Base-by-base conservation (phyloP, 2,888 invertebrate genomes). In the Cryptophagus acutangulus region DNA sequence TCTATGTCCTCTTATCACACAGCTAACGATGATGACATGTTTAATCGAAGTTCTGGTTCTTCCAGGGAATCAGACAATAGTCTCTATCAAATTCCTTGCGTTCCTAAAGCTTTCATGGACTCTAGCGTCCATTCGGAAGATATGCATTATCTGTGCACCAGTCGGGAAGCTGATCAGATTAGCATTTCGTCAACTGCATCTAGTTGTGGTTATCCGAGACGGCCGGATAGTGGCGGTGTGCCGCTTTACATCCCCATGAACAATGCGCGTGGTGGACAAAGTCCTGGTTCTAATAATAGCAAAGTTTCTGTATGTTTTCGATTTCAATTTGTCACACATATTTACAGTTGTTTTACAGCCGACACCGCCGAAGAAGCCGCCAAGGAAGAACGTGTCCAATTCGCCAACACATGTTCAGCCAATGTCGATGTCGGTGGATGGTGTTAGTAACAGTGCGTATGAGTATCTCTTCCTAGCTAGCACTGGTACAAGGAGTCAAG, bases 361-460 rank as follows among this genome's bases (percentile, higher is more conserved):
- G 36, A 87, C 85, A 39, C 88, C 90, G 39, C 90, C 90, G 33
- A 89, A 89, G 73, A 91, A 91, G 70, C 90, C 91, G 46, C 91
- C 91, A 2, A 76, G 91, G 36, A 75, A 90, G 52, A 89, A 89
- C 68, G 75, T 90, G 39, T 87, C 88, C 9, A 85, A 88, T 44
- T 89, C 89, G 12, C 90, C 90, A 15, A 90, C 88, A 17, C 88
- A 89, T 62, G 65, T 77, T 33, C 74, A 76, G 49, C 73, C 76
- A 24, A 75, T 76, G 74, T 75, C 76, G 2, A 62, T 73, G 45
- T 75, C 76, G 0, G 74, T 74, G 1, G 77, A 76, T 48, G 70
- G 72, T 26, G 67, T 74, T 33, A 79, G 78, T 65, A 82, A 82
- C 66, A 71, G 75, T 58, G 71, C 71, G 2, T 80, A 79, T 65